Base-by-base conservation (phyloP, 2,113 vertebrate genomes). In the Nymphicus hollandicus region DNA sequence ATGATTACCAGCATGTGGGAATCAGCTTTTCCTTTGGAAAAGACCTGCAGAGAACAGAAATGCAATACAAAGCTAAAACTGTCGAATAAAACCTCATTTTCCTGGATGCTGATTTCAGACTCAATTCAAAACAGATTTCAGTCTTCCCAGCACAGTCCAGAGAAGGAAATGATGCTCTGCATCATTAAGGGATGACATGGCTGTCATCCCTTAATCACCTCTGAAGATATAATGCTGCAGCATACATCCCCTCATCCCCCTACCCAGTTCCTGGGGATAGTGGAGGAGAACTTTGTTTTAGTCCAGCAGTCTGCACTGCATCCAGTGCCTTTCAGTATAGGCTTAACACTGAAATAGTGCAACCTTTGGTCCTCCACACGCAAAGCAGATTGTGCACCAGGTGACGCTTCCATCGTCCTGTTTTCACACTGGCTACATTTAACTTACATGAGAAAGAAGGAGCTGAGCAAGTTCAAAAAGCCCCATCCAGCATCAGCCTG, bases 81-180 rank as follows among this genome's bases (percentile, higher is more conserved):
- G 52, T 60, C 31, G 41, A 71, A 85, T 82, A 39, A 89, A 93
- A 76, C 35, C 0, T 1, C 73, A 53, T 70, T 68, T 91, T 92
- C 95, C 86, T 78, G 60, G 84, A 71, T 68, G 78, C 47, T 89
- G 81, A 85, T 91, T 93, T 81, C 84, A 72, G 61, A 39, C 52
- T 71, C 88, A 74, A 68, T 85, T 81, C 73, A 64, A 89, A 96
- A 63, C 55, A 85, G 70, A 68, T 72, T 85, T 89, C 39, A 88
- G 53, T 17, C 72, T 77, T 65, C 72, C 83, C 60, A 91, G 44
- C 28, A 24, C 13, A 29, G 63, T 44, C 53, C 79, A 77, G 74
- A 88, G 58, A 58, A 89, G 94, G 74, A 93, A 91, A 65, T 22
- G 41, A 81, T 76, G 70, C 85, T 69, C 79, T 90, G 58, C 74